Conservation (phyloP, 2,797 vertebrate genomes). For the Diplodus sargus region DNA sequence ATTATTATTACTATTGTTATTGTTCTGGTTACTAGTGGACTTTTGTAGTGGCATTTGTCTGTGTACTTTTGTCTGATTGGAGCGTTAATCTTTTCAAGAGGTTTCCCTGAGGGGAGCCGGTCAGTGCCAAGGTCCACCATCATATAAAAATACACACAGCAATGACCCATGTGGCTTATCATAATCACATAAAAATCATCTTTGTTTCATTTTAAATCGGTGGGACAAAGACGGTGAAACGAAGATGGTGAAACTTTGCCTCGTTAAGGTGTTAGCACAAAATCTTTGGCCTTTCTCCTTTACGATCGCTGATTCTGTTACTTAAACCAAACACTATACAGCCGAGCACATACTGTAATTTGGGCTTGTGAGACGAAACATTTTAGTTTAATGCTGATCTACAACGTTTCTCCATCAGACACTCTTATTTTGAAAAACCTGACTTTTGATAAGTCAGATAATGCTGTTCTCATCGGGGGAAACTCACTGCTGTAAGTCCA, state of each 20-base stretch:
- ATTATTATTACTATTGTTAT: conserved; percentile 62
- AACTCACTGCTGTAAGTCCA: conserved; percentile 11
- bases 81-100: conserved; percentile 53
- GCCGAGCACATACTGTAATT: conserved; percentile 15
- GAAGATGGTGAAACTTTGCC: conserved; percentile 3
- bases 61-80: conserved; percentile 74
- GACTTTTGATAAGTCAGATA: neutral
- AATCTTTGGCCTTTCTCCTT: conserved; percentile 39
- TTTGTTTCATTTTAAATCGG: conserved; percentile 27
- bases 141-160: conserved; percentile 34
- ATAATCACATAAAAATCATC: conserved; percentile 8
- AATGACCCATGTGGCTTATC: conserved; percentile 25
- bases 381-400: neutral
- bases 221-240: conserved; percentile 14
- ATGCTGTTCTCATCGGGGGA: neutral
- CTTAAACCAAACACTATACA: conserved; percentile 42
- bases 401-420: conserved; percentile 16
- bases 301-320: conserved; percentile 14
- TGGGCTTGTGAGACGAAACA: conserved; percentile 6
- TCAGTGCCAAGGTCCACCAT: conserved; percentile 78
- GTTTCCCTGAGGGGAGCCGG: conserved; percentile 55
- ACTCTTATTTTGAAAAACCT: conserved; percentile 21
- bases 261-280: conserved; percentile 41
- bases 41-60: conserved; percentile 79
- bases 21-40: conserved; percentile 76